Evolutionary conservation across 2,797 vertebrate species (phyloP), one percentile per base, ranked within the genome.

Genomic region (Babyrousa celebensis): DNA sequence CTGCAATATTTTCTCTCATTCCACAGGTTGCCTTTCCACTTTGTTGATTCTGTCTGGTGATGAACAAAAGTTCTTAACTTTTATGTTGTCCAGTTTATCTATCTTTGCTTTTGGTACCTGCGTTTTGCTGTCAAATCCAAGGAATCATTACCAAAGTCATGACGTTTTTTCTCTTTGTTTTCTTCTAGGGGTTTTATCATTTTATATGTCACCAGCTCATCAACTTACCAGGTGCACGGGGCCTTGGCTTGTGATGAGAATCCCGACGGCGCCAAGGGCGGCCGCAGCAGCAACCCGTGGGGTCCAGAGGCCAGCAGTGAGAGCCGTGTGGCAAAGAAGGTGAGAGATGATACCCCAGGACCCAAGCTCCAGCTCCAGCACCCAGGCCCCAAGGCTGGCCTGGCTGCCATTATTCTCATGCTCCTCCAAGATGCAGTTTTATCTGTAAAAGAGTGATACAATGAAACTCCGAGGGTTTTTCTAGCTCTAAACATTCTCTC

Each of bases 221-320:
- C 62, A 58, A 72, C 84, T 71, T 72, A 27, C 23, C 63, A 54
- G 71, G 32, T 91, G 23, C 32, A 52, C 14, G 52, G 16, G 27
- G 89, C 58, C 79, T 56, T 83, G 10, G 89, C 68, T 70, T 78
- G 29, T 72, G 32, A 60, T 54, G 89, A 77, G 63, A 71, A 58
- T 20, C 63, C 84, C 48, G 1, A 75, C 21, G 17, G 78, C 12
- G 62, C 29, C 36, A 36, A 78, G 12, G 16, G 20, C 16, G 52
- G 71, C 56, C 80, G 62, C 86, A 85, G 56, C 62, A 71, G 77
- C n/a, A 79, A 56, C 2, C 90, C n/a, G 4, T 68, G 48, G 29
- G 92, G 89, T 23, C 52, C 60, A 36, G 96, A 97, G 36, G 95
- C 63, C 56, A 87, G 71, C 62, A 95, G 29, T 1, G 70, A 92